Conservation (phyloP, 2,888 invertebrate species). For the Beris morrisii region DNA sequence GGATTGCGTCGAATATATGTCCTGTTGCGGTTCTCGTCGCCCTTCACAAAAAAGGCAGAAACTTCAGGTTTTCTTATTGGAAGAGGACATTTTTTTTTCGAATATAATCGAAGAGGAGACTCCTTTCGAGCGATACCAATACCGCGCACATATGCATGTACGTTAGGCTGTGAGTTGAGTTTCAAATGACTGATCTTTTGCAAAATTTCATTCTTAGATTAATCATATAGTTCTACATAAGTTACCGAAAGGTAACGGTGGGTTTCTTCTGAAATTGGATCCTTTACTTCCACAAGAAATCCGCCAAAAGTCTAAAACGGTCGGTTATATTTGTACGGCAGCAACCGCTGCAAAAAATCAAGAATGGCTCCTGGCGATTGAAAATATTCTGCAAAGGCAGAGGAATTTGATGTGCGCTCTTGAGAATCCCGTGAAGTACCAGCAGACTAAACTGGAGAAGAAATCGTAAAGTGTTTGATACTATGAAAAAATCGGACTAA, state of each 20-base stretch:
- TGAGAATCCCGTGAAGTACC: constrained; percentile 91
- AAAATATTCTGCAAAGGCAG: constrained; percentile 88
- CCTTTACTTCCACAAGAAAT: no score
- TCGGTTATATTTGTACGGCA: constrained; percentile 77
- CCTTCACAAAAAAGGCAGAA: constrained; percentile 64
- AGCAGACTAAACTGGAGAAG: constrained; percentile 53
- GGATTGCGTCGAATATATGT: constrained; percentile 67
- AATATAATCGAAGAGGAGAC: constrained; percentile 90
- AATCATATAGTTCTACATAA: constrained; percentile 87
- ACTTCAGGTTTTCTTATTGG: constrained; percentile 94
- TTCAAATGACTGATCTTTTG: no score
- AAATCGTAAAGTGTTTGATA: no score
- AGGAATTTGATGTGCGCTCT: constrained; percentile 91
- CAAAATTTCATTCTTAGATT: constrained; percentile 63
- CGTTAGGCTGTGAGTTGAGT: constrained; percentile 41
- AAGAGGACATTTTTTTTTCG: constrained; percentile 96
- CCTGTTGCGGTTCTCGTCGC: constrained; percentile 47
- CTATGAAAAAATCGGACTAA: no score
- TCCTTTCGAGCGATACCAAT: constrained; percentile 85
- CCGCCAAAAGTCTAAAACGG: constrained; percentile 63
- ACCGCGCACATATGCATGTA: constrained; percentile 95
- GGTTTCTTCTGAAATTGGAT: constrained; percentile 70
- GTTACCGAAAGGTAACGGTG: constrained; percentile 70
- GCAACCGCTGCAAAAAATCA: constrained; percentile 70
- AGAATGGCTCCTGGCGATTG: constrained; percentile 84